Conservation (phyloP, 2,797 vertebrate genomes). For the Semotilus atromaculatus region DNA sequence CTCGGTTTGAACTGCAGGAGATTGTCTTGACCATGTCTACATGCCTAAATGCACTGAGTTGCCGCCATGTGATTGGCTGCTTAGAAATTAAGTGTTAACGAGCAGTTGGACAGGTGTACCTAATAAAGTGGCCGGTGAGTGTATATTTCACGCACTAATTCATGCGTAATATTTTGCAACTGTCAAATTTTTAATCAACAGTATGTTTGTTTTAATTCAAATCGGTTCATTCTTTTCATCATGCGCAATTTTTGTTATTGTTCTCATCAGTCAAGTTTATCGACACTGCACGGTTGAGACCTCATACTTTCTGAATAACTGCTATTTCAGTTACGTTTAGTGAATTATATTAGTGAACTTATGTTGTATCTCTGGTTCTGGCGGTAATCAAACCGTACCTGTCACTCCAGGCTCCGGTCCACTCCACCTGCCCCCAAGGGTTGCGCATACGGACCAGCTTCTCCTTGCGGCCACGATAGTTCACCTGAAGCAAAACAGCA, state of each 20-base stretch:
- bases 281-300: not conserved
- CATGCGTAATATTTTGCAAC: not conserved
- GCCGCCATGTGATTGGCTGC: too few species aligned
- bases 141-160: not conserved
- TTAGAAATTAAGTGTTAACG: too few species aligned
- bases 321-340: not conserved
- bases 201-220: too few species aligned
- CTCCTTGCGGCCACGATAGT: conserved; percentile 77
- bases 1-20: too few species aligned
- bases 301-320: not conserved
- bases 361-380: not conserved
- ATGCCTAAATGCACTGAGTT: too few species aligned
- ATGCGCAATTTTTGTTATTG: not conserved
- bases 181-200: not conserved
- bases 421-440: conserved; percentile 93
- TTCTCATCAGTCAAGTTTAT: not conserved
- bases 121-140: too few species aligned
- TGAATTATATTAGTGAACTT: not conserved
- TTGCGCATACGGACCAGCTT: conserved; percentile 89
- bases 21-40: too few species aligned
- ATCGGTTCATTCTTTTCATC: not conserved
- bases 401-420: conserved; percentile 93
- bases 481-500: conserved; percentile 74
- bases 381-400: conserved; percentile 65
- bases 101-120: too few species aligned